Conservation (phyloP, 2,113 vertebrate genomes). For the Psilopogon haemacephalus region DNA sequence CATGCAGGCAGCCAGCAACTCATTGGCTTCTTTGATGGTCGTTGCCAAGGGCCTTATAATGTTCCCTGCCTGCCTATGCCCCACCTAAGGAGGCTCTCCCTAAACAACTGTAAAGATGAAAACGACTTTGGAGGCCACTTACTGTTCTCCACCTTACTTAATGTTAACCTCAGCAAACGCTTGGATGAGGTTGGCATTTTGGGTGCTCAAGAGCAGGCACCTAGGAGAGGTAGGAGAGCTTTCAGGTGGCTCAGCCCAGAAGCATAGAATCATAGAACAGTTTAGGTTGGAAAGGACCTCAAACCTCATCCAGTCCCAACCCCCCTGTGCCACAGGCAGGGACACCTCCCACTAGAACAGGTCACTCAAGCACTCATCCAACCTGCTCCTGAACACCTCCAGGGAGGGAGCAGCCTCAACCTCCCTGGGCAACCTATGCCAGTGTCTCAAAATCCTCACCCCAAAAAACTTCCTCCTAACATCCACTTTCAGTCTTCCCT, state of each 20-base stretch:
- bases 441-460: too few species aligned
- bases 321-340: too few species aligned
- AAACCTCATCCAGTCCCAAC: too few species aligned
- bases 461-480: too few species aligned
- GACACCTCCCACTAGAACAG: too few species aligned
- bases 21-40: background rate
- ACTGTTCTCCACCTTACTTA: background rate
- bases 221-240: background rate
- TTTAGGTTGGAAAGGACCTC: too few species aligned
- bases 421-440: too few species aligned
- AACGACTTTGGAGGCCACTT: background rate
- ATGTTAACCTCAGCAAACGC: background rate
- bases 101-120: background rate
- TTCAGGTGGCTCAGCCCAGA: background rate
- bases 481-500: too few species aligned
- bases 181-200: background rate
- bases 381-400: too few species aligned
- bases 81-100: background rate
- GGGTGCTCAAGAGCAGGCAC: fast-evolving
- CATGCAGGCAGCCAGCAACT: background rate
- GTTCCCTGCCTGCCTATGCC: background rate
- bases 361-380: too few species aligned
- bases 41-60: background rate
- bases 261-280: too few species aligned
- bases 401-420: too few species aligned